phyloP scores from a whole-genome alignment of 2,113 vertebrate species.

The Echinops telfairi region DNA sequence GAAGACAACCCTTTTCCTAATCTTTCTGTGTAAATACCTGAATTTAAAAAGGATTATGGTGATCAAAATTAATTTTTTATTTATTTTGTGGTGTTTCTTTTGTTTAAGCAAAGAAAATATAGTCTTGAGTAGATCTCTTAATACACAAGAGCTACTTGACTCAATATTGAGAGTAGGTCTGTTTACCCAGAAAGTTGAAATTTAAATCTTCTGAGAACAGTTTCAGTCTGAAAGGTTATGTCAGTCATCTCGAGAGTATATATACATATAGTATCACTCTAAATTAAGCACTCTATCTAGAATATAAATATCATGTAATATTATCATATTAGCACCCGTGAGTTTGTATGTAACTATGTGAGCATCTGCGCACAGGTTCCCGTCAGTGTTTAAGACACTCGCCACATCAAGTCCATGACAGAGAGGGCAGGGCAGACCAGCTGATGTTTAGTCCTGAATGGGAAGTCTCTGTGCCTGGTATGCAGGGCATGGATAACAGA shows the following conservation, averaged over 20 bases:
- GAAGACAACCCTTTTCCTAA: neutral
- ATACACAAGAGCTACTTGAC: neutral
- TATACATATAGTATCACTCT: neutral
- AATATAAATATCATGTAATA: neutral
- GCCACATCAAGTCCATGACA: accelerated
- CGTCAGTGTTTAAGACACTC: neutral
- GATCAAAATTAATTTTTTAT: slow-evolving; percentile 31
- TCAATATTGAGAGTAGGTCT: neutral
- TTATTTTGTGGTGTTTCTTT: neutral
- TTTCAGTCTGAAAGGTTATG: slow-evolving; percentile 23
- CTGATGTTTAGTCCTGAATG: neutral
- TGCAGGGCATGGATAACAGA: neutral
- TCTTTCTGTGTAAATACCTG: neutral
- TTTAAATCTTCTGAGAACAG: slow-evolving; percentile 44
- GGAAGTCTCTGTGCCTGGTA: neutral
- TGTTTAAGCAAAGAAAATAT: neutral
- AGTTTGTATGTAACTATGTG: neutral
- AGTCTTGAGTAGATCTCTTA: slow-evolving; percentile 7
- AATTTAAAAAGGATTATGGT: slow-evolving; percentile 2
- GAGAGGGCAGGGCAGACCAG: neutral
- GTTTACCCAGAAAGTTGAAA: slow-evolving; percentile 32
- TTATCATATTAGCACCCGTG: neutral
- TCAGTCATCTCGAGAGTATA: neutral
- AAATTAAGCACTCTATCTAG: slow-evolving; percentile 11
- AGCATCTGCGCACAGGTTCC: neutral